phyloP scores from a whole-genome alignment of 1,140 invertebrate species.

The Hyphantria cunea region DNA sequence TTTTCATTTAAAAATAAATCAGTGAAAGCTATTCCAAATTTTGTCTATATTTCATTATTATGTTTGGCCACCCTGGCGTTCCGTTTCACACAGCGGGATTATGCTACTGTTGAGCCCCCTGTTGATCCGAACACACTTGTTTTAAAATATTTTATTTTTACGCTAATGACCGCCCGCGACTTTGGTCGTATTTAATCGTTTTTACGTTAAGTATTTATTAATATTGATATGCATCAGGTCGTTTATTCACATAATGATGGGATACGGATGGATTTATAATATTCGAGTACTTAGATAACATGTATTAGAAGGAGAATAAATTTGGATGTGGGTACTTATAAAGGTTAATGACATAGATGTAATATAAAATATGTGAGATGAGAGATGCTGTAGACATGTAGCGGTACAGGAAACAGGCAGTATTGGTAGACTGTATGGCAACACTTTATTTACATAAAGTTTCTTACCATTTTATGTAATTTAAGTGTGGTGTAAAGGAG shows the following conservation, averaged over 20 bases:
- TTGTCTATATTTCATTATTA: constrained; percentile 17
- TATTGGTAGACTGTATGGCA: no score
- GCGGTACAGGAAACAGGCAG: no score
- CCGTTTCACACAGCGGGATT: constrained; percentile 44
- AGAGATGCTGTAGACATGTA: no score
- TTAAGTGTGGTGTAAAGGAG: no score
- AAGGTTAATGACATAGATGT: no score
- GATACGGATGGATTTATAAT: constrained; percentile 1
- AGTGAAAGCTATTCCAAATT: no score
- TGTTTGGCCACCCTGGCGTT: constrained; percentile 42
- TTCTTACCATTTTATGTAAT: no score
- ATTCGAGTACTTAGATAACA: constrained; percentile 1
- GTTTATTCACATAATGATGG: constrained; percentile 2
- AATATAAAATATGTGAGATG: no score
- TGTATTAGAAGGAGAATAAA: no score
- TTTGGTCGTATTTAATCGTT: constrained; percentile 11
- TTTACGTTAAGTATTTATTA: constrained; percentile 15
- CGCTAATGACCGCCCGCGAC: constrained; percentile 25
- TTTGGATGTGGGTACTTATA: no score
- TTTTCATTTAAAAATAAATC: no score
- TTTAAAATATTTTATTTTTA: constrained; percentile 27
- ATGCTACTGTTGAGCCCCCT: constrained; percentile 61
- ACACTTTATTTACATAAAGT: no score
- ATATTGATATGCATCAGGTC: constrained; percentile 12
- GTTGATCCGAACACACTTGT: constrained; percentile 39